These are phyloP conservation scores for Urocyon cinereoargenteus DNA, from an alignment of 2,797 vertebrate genomes.

Conservation along the genomic window DNA sequence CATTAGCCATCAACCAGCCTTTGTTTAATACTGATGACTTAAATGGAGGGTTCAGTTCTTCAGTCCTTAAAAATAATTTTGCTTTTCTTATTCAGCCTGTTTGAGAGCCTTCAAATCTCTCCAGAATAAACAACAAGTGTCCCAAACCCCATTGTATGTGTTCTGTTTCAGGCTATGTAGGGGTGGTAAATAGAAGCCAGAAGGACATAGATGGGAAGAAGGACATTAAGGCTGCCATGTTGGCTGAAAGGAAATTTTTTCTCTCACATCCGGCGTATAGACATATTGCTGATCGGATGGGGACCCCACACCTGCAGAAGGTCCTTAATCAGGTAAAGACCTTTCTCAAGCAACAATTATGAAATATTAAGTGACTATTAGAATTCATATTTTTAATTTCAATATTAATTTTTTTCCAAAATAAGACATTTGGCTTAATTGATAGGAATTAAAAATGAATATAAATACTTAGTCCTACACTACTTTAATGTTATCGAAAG, in stretches of 20 bases:
- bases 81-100: not conserved
- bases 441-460: not conserved
- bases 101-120: not conserved
- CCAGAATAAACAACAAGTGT: not conserved
- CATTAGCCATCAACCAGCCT: not conserved
- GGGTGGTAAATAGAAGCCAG: slow-evolving; percentile 94
- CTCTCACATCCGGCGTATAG: slow-evolving; percentile 91
- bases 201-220: slow-evolving; percentile 94
- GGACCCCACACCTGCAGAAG: slow-evolving; percentile 92
- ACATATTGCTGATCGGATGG: slow-evolving; percentile 92
- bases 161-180: slow-evolving; percentile 90
- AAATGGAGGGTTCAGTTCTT: not conserved
- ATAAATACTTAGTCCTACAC: not conserved
- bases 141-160: not conserved
- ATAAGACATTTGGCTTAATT: not conserved
- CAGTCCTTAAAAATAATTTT: not conserved
- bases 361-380: not conserved
- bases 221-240: slow-evolving; percentile 90
- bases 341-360: not conserved
- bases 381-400: slow-evolving; percentile 24
- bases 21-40: not conserved
- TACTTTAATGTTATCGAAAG: not conserved
- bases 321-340: slow-evolving; percentile 92
- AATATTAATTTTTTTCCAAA: not conserved
- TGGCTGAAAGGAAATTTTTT: slow-evolving; percentile 91